phyloP scores from a whole-genome alignment of 2,113 vertebrate genomes.

The Strigops habroptila region DNA sequence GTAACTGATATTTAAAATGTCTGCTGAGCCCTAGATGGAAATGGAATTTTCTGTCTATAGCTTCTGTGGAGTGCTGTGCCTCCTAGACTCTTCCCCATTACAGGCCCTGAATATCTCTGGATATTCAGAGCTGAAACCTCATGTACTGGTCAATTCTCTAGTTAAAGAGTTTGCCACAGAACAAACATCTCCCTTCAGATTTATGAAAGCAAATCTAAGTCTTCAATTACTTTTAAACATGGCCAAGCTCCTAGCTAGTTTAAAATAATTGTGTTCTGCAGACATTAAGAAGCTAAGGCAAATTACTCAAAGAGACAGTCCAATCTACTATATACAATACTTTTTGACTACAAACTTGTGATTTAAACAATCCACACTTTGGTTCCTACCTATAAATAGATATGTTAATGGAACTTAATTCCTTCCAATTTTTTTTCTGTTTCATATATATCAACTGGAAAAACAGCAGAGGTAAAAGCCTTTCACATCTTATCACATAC shows the following conservation, averaged over 20 bases:
- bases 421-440: neutral
- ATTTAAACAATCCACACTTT: neutral
- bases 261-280: neutral
- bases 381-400: neutral
- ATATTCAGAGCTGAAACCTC: neutral
- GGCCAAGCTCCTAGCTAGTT: neutral
- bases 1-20: neutral
- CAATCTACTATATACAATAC: neutral
- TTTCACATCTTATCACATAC: neutral
- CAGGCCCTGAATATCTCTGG: neutral
- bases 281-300: neutral
- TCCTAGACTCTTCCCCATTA: neutral
- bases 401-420: neutral
- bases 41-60: neutral
- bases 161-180: neutral
- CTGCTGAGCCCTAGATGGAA: neutral
- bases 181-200: neutral
- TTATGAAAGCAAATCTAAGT: neutral
- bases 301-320: neutral
- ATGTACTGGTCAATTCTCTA: neutral
- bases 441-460: neutral
- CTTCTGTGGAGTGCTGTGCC: neutral
- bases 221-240: neutral
- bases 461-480: neutral
- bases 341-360: neutral